Evolutionary conservation across 1,140 invertebrate species (phyloP).

Genomic region (Polyergus mexicanus): DNA sequence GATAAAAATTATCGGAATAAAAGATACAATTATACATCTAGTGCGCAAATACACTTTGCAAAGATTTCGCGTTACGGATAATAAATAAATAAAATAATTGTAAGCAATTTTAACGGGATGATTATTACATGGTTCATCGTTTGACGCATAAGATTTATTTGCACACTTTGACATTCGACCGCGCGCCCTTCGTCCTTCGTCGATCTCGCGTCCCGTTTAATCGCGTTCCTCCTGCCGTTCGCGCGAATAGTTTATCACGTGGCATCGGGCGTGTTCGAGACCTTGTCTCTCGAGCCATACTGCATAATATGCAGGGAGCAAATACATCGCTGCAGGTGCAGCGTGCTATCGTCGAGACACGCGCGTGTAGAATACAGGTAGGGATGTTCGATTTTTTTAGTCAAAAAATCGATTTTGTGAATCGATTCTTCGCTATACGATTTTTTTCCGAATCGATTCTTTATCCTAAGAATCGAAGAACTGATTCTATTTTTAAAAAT

Average conservation of each 20-base stretch:
- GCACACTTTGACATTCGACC: not conserved
- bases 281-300: conserved; percentile 47
- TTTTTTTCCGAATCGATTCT: no score
- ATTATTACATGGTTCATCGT: not conserved
- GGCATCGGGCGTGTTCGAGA: conserved; percentile 35
- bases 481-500: no score
- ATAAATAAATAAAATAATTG: not conserved
- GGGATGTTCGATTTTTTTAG: no score
- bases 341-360: conserved; percentile 7
- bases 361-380: conserved; percentile 47
- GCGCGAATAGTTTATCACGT: conserved; percentile 3
- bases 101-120: not conserved
- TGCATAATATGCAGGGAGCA: conserved; percentile 27
- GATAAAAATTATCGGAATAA: not conserved
- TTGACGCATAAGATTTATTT: not conserved
- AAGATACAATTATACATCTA: conserved; percentile 2
- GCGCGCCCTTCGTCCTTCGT: not conserved
- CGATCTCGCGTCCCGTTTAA: not conserved
- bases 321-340: conserved; percentile 47
- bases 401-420: no score
- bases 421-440: no score
- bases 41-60: not conserved
- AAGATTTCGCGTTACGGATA: not conserved
- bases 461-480: no score
- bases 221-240: conserved; percentile 18